Conservation (phyloP, 2,113 vertebrate species). For the Corythoichthys haematopterus region DNA sequence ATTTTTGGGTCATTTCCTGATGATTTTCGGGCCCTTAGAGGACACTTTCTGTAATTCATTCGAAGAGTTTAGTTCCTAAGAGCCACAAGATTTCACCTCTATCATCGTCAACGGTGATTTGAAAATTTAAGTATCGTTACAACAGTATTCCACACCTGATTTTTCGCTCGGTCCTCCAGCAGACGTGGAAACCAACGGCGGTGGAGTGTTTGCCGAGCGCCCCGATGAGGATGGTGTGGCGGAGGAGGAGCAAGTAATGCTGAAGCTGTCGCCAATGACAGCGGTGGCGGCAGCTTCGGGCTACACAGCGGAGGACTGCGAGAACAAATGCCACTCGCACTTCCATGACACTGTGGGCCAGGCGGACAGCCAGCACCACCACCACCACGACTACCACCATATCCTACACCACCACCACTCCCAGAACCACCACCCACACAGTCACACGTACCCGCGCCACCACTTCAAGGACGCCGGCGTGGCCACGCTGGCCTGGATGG, state of each 20-base stretch:
- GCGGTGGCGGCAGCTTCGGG: constrained; percentile 62
- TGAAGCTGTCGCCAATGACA: constrained; percentile 72
- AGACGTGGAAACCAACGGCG: constrained; percentile 66
- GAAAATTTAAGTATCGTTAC: no score
- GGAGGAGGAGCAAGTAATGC: constrained; percentile 95
- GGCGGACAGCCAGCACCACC: constrained; percentile 87
- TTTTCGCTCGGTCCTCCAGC: constrained; percentile 2
- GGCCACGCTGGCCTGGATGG: constrained; percentile 95
- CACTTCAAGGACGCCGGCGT: constrained; percentile 90
- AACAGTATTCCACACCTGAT: no score
- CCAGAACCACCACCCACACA: constrained; percentile 96
- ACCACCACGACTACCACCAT: constrained; percentile 97
- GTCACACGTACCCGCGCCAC: constrained; percentile 87
- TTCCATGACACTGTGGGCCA: constrained; percentile 94
- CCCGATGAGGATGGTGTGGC: constrained; percentile 59
- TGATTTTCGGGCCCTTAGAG: no score
- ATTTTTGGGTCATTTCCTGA: no score
- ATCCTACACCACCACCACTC: constrained; percentile 97
- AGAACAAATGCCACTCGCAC: constrained; percentile 97
- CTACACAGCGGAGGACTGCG: constrained; percentile 85
- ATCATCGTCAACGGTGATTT: no score
- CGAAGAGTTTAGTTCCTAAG: no score
- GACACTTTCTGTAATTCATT: no score
- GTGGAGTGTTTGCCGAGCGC: constrained; percentile 68
- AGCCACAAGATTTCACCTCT: no score